Evolutionary conservation across 2,113 vertebrate species (phyloP), one percentile per base, ranked within the genome.

Genomic region (Grus americana): DNA sequence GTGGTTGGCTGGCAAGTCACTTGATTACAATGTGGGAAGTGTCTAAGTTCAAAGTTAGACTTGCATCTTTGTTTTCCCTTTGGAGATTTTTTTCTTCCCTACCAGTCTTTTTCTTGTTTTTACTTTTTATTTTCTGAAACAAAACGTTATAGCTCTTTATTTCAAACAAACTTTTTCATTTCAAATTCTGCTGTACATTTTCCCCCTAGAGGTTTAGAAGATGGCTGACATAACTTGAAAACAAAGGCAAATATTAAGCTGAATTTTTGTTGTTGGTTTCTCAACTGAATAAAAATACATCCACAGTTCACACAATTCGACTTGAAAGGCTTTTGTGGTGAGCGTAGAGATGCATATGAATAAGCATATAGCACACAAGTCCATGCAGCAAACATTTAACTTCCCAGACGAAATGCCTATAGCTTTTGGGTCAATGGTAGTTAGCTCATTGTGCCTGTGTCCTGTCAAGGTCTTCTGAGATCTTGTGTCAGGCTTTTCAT

Each of bases 11-110:
- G 86, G 91, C 85, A 93, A 92, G 79, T 80, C 58, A 59, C 93
- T 97, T 86, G 90, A 96, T 96, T 97, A 67, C 83, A 52, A 58
- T 34, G 90, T 88, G 65, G 95, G 81, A 97, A 92, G 88, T 78
- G 57, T 88, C 76, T 78, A 85, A 76, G 80, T 97, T 96, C 92
- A 95, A 93, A 96, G 81, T 78, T 66, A 86, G 85, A 46, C 73
- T 94, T 86, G 27, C 15, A 24, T 93, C 73, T 92, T 46, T 73
- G 29, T 95, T 79, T 79, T 52, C 81, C 36, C 87, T 90, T 21
- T 68, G 78, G 71, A 95, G 80, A 38, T 59, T 54, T 87, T 94
- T 96, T 91, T 55, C 57, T 81, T 89, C 24, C 38, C 22, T 90
- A 71, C 34, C 20, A 75, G 24, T 88, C 70, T 89, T 91, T 82